A percentile compares a stretch with the other conserved stretches of the same genome.
phyloP scores from a whole-genome alignment of 2,113 vertebrate species.

The Polyodon spathula region DNA sequence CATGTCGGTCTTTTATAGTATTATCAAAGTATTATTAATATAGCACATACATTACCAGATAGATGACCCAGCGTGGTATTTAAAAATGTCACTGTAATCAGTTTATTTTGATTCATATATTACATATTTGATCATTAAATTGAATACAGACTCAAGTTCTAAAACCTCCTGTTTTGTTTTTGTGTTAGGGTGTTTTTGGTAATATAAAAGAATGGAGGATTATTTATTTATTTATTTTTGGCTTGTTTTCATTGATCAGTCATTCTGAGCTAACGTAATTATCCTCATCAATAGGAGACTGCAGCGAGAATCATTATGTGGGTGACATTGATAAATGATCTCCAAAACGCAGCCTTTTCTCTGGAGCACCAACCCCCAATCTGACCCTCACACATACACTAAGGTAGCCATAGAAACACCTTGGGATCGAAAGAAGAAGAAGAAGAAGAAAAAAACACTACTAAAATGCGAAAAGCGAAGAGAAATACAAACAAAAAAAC shows the following conservation, averaged over 20 bases:
- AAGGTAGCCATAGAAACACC: conserved; percentile 94
- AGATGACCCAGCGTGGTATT: no score
- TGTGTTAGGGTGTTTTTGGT: no score
- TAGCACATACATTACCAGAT: no score
- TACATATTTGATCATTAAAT: no score
- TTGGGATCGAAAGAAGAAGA: conserved; percentile 54
- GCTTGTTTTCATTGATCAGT: conserved; percentile 98
- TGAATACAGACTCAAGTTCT: no score
- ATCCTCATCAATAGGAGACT: conserved; percentile 99
- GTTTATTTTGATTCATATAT: no score
- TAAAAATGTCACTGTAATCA: no score
- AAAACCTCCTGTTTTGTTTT: no score
- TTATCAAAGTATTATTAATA: no score
- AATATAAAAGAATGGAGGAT: conserved; percentile 84
- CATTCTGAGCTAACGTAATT: conserved; percentile 99
- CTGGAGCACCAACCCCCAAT: conserved; percentile 79
- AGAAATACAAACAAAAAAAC: conserved; percentile 21
- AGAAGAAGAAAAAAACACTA: conserved; percentile 52
- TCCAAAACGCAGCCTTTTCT: conserved; percentile 92
- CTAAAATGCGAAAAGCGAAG: conserved; percentile 41
- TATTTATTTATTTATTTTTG: no score
- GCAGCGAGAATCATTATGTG: conserved; percentile 99
- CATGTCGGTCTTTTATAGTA: no score
- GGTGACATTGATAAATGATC: conserved; percentile 99
- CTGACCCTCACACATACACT: conserved; percentile 76